Evolutionary conservation across 2,797 vertebrate species (phyloP).

Genomic region (Amphiprion clarkii): DNA sequence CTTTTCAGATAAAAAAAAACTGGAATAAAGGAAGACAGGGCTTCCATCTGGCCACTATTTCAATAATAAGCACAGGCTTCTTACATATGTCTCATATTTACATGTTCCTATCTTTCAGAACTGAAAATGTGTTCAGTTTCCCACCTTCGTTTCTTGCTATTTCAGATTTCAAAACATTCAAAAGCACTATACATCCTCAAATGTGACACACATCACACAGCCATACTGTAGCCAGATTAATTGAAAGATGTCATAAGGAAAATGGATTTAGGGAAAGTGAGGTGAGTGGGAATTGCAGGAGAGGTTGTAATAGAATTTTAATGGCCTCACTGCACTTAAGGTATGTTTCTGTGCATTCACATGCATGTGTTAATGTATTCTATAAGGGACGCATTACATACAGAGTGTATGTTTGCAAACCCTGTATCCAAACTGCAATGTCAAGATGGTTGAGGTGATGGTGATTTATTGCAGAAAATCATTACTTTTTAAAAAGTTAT

Average conservation of each 20-base stretch:
- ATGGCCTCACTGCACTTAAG: constrained; percentile 17
- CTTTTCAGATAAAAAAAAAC: not conserved
- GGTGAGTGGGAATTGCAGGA: constrained; percentile 12
- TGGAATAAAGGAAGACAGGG: not conserved
- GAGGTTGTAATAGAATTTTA: constrained; percentile 26
- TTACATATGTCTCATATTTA: not conserved
- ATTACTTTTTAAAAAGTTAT: not conserved
- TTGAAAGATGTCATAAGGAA: constrained; percentile 46
- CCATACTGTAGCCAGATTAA: constrained; percentile 27
- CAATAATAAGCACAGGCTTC: not conserved
- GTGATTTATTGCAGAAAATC: not conserved
- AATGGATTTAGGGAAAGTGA: constrained; percentile 45
- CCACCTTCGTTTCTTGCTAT: not conserved
- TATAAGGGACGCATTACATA: not conserved
- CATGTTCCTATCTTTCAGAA: not conserved
- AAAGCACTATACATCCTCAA: not conserved
- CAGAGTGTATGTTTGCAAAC: not conserved
- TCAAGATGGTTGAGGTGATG: not conserved
- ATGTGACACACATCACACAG: not conserved
- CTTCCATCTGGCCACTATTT: not conserved
- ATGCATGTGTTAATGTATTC: constrained; percentile 16
- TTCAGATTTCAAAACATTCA: constrained; percentile 1
- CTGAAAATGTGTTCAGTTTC: constrained; percentile 1
- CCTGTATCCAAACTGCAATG: not conserved
- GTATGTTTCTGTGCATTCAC: constrained; percentile 5